Percentiles rank a stretch among this genome's conserved stretches.
Evolutionary conservation across 2,113 vertebrate species (phyloP).

Genomic region (Solea senegalensis): DNA sequence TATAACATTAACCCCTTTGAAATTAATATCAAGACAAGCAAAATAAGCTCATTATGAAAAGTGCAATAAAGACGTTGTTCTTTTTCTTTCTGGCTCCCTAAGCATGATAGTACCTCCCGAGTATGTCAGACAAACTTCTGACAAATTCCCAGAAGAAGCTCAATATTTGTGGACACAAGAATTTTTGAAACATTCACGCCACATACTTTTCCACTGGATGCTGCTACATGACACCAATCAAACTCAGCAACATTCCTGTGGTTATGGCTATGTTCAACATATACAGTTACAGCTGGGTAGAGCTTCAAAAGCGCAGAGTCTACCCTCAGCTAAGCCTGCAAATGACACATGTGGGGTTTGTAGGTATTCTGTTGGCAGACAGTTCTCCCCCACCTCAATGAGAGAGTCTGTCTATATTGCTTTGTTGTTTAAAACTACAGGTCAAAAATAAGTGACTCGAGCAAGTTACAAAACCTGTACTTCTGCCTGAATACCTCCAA

Average conservation of each 20-base stretch:
- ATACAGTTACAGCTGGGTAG: slow-evolving; percentile 51
- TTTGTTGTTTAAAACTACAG: slow-evolving; percentile 16
- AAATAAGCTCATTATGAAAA: slow-evolving; percentile 9
- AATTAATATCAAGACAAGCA: background rate
- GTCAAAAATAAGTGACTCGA: slow-evolving; percentile 4
- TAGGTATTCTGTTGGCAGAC: slow-evolving; percentile 54
- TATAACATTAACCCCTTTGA: too few relatives aligned
- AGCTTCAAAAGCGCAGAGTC: slow-evolving; percentile 56
- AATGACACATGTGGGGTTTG: slow-evolving; percentile 47
- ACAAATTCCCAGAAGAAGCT: slow-evolving; percentile 39
- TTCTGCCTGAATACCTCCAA: background rate
- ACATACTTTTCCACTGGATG: slow-evolving; percentile 60
- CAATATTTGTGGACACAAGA: slow-evolving; percentile 58
- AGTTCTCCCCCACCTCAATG: background rate
- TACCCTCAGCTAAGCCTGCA: slow-evolving; percentile 51
- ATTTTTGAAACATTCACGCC: slow-evolving; percentile 49
- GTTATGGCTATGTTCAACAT: slow-evolving; percentile 50
- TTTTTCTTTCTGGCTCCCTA: slow-evolving; percentile 8
- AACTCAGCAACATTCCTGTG: slow-evolving; percentile 60
- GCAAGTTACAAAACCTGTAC: slow-evolving; percentile 8
- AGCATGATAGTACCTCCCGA: slow-evolving; percentile 22
- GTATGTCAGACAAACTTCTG: slow-evolving; percentile 35
- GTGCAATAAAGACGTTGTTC: slow-evolving; percentile 1
- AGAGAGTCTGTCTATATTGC: slow-evolving; percentile 21
- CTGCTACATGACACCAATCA: slow-evolving; percentile 53